Evolutionary conservation across 2,113 vertebrate species (phyloP).

Genomic region (Artemisiospiza belli): DNA sequence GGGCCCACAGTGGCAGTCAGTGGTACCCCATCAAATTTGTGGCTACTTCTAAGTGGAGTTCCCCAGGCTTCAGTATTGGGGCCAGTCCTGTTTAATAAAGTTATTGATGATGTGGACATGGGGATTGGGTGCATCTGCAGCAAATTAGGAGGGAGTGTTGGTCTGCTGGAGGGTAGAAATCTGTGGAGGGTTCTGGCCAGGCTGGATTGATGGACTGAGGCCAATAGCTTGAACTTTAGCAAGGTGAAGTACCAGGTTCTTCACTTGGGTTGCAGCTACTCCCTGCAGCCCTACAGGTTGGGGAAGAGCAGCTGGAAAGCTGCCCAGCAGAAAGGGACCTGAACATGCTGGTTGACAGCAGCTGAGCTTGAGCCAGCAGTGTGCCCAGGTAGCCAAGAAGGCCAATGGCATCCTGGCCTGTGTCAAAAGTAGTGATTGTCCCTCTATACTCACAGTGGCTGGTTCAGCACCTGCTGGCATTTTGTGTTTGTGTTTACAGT

Average conservation of each 20-base stretch:
- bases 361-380: background rate
- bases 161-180: background rate
- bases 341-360: background rate
- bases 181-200: background rate
- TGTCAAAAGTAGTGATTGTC: background rate
- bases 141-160: background rate
- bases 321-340: background rate
- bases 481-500: background rate
- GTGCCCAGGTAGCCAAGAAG: background rate
- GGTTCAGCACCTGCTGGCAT: background rate
- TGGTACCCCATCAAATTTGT: background rate
- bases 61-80: background rate
- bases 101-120: background rate
- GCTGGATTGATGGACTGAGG: rapidly evolving
- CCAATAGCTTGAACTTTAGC: background rate
- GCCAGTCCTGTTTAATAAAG: background rate
- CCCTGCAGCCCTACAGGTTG: background rate
- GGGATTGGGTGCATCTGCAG: rapidly evolving
- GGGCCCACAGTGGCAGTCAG: background rate
- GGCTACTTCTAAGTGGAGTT: background rate
- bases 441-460: background rate
- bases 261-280: background rate
- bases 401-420: background rate
- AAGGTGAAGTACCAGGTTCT: background rate
- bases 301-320: background rate